Base-by-base conservation (phyloP, 2,888 invertebrate genomes). In the Lottia gigantea region DNA sequence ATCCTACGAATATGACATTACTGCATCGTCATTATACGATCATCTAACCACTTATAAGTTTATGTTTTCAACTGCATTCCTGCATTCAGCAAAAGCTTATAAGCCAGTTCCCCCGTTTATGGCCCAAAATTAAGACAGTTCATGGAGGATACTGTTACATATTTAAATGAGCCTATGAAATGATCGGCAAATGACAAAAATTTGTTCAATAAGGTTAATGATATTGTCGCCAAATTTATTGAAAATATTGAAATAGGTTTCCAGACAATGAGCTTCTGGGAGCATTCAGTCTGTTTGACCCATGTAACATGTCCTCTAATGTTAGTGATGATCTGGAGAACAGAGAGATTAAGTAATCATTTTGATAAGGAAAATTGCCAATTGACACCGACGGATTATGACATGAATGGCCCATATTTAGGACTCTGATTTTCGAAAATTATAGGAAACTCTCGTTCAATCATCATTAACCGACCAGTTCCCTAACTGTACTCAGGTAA, bases 381-480 rank as follows among this genome's bases (percentile, higher is more conserved):
- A 40, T 40, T 55, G 19, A 19, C n/a, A 19, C 49, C 19, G 19
- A 55, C n/a, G 49, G 19, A n/a, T 19, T 55, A 7, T 6, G 19
- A n/a, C 49, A 55, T 12, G 19, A 55, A 55, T 55, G 49, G 49
- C 49, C 49, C 49, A 55, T 55, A n/a, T 55, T 55, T 16, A n/a
- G 49, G 11, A 55, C 49, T 6, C 15, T 55, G 49, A 11, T 55
- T n/a, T 16, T 19, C n/a, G n/a, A n/a, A n/a, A n/a, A n/a, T n/a
- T n/a, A n/a, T n/a, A n/a, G n/a, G n/a, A n/a, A n/a, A n/a, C n/a
- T n/a, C n/a, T n/a, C n/a, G n/a, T n/a, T n/a, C n/a, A n/a, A n/a
- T n/a, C n/a, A n/a, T n/a, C n/a, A n/a, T n/a, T n/a, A n/a, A n/a
- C n/a, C n/a, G n/a, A n/a, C n/a, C n/a, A n/a, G n/a, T n/a, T n/a